These are phyloP conservation scores for Chamaetylas fuelleborni DNA, from an alignment of 2,113 vertebrate genomes.

Conservation along the genomic window DNA sequence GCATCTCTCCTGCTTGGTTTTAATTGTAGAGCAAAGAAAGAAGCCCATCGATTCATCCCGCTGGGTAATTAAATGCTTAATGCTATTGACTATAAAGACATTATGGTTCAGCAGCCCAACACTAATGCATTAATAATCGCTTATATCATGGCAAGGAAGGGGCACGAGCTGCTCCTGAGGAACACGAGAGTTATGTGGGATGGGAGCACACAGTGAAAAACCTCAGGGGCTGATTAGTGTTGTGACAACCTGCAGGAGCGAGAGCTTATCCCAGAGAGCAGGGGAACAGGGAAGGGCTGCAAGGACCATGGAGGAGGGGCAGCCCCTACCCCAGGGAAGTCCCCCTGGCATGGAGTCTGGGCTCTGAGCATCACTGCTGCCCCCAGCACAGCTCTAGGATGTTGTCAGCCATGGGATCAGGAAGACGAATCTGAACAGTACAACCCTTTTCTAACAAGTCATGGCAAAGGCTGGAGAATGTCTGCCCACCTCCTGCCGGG, in stretches of 20 bases:
- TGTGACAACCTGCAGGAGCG: accelerated
- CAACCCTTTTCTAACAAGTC: not conserved
- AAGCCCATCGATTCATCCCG: not conserved
- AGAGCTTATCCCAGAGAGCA: not conserved
- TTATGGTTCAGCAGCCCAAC: conserved; percentile 20
- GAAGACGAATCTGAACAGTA: not conserved
- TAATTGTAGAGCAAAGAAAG: conserved; percentile 50
- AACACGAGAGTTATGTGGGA: accelerated
- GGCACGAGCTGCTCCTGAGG: not conserved
- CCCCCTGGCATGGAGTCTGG: accelerated
- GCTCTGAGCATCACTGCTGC: not conserved
- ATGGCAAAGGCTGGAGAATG: not conserved
- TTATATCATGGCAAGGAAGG: not conserved
- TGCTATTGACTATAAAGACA: conserved; percentile 28
- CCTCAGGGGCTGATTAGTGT: not conserved
- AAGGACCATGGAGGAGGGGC: not conserved
- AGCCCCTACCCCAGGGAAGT: not conserved
- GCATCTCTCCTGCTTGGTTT: not conserved
- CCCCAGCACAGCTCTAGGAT: not conserved
- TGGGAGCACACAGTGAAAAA: not conserved
- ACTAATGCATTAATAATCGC: conserved; percentile 1
- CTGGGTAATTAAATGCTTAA: conserved; percentile 55
- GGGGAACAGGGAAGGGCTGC: not conserved
- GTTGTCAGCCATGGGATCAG: not conserved
- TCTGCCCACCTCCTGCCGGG: not conserved